phyloP scores from a whole-genome alignment of 2,797 vertebrate genomes.

The Hemibagrus guttatus region DNA sequence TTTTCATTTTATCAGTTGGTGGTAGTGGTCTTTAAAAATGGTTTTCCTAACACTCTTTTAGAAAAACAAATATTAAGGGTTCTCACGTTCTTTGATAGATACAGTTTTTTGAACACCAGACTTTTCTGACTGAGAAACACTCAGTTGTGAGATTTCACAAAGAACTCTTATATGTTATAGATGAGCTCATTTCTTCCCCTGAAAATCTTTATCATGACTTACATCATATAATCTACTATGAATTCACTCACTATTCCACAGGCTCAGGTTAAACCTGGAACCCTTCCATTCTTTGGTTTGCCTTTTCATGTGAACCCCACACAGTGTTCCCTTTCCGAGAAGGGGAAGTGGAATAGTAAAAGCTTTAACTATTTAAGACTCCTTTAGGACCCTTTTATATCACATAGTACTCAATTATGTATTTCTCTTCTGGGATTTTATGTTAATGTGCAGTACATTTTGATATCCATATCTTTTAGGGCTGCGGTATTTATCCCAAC shows the following conservation, averaged over 20 bases:
- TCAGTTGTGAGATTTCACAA: background rate
- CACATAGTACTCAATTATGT: background rate
- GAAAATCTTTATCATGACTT: background rate
- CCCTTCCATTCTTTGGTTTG: background rate
- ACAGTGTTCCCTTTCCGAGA: background rate
- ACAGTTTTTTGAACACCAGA: background rate
- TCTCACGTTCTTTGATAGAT: background rate
- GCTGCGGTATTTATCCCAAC: background rate
- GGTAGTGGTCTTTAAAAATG: background rate
- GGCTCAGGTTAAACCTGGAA: background rate
- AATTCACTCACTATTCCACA: background rate
- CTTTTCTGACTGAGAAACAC: background rate
- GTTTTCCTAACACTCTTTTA: background rate
- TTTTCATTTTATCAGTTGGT: background rate
- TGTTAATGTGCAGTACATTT: background rate
- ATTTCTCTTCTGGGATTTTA: background rate
- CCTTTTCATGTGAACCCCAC: background rate
- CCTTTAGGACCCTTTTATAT: background rate
- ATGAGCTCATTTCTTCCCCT: background rate
- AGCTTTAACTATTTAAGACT: background rate
- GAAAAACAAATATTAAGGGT: background rate
- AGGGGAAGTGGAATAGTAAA: background rate
- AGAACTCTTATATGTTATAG: background rate
- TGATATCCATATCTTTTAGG: background rate
- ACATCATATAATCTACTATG: background rate